phyloP scores from a whole-genome alignment of 30 jellyfish, hydroid and myxozoan genomes.

The Mastigias papua region DNA sequence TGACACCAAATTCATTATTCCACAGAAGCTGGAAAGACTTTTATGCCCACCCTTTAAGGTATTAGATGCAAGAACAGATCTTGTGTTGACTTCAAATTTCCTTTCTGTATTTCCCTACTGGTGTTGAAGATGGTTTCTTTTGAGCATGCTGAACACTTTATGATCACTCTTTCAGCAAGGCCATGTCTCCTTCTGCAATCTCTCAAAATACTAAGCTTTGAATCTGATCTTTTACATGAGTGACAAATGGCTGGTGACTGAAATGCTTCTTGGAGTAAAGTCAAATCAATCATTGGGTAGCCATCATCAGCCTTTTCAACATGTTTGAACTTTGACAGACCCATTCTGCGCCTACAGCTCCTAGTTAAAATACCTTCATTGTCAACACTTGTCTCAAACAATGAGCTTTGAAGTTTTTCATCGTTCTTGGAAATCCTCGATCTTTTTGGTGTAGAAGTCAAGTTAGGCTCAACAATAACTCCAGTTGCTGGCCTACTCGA shows the following conservation, averaged over 20 bases:
- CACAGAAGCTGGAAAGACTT: conserved; percentile 23
- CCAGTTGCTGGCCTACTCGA: no score
- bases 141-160: conserved; percentile 23
- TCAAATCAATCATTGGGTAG: conserved; percentile 2
- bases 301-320: conserved; percentile 7
- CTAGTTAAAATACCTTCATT: background rate
- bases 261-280: conserved; percentile 2
- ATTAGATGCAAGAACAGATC: conserved; percentile 28
- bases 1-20: no score
- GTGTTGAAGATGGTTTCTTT: conserved; percentile 19
- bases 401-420: background rate
- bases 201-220: background rate
- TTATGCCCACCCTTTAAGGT: conserved; percentile 40
- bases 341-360: background rate
- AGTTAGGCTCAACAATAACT: background rate
- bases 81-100: conserved; percentile 28
- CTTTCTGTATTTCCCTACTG: conserved; percentile 4
- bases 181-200: conserved; percentile 28
- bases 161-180: conserved; percentile 26
- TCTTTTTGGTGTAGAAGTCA: background rate
- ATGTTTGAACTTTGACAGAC: background rate
- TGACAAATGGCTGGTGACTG: conserved; percentile 4
- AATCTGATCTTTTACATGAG: conserved; percentile 6
- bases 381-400: background rate
- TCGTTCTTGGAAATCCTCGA: background rate